Evolutionary conservation across 2,113 vertebrate species (phyloP).

Genomic region (Meles meles): DNA sequence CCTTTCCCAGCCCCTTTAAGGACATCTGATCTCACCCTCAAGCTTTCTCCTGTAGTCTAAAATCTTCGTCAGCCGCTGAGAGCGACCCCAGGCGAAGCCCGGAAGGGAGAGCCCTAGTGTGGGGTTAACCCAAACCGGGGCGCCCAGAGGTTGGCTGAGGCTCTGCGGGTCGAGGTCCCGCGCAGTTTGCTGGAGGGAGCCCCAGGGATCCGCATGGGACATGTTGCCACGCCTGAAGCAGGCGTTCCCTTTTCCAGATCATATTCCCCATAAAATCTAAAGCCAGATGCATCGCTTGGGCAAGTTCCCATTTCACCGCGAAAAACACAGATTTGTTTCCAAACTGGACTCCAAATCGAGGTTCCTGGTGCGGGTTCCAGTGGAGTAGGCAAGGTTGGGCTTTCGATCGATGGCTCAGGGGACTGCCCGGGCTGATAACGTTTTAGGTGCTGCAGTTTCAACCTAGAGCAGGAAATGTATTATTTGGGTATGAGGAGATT

Average conservation of each 20-base stretch:
- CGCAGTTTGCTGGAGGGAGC: slow-evolving; percentile 28
- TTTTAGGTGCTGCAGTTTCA: not conserved
- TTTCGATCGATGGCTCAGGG: slow-evolving; percentile 41
- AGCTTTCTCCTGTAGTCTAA: slow-evolving; percentile 13
- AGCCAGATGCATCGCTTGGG: slow-evolving; percentile 68
- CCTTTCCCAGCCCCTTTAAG: slow-evolving; percentile 33
- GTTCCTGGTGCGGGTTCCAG: slow-evolving; percentile 12
- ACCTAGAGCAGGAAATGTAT: not conserved
- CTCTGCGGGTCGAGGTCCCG: slow-evolving; percentile 36
- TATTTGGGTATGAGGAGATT: not conserved
- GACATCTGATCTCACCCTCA: slow-evolving; percentile 11
- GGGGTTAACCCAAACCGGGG: not conserved
- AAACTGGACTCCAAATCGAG: slow-evolving; percentile 45
- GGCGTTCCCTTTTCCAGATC: slow-evolving; percentile 68
- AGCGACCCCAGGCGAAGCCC: slow-evolving; percentile 47
- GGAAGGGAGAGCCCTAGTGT: not conserved
- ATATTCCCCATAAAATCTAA: slow-evolving; percentile 70
- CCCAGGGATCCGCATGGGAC: not conserved
- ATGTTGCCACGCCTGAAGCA: slow-evolving; percentile 44
- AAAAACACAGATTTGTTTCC: slow-evolving; percentile 57
- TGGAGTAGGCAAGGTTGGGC: not conserved
- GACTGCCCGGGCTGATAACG: not conserved
- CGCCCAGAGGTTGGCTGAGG: slow-evolving; percentile 55
- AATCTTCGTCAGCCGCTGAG: not conserved
- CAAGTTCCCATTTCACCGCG: slow-evolving; percentile 63